Conservation (phyloP, 2,113 vertebrate species). For the Phalacrocorax pelagicus region DNA sequence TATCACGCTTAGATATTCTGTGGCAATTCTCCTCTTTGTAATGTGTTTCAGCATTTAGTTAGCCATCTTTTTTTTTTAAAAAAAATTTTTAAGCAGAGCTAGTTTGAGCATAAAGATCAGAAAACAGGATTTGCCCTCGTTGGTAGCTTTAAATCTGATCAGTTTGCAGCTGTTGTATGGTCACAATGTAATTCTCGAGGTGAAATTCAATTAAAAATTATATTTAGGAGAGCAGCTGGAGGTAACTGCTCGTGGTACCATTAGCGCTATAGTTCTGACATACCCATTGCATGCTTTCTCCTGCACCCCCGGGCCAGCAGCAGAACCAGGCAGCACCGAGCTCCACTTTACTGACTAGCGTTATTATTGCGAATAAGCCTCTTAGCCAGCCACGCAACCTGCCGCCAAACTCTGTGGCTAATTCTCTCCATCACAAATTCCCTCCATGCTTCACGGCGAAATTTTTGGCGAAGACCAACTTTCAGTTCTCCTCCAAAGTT, state of each 20-base stretch:
- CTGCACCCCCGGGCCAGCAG: not conserved
- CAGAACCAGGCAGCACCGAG: not conserved
- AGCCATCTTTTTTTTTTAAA: not conserved
- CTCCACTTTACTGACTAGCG: not conserved
- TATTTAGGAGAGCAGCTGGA: slow-evolving; percentile 40
- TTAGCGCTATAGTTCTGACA: too few species aligned
- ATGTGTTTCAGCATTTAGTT: not conserved
- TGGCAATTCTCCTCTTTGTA: not conserved
- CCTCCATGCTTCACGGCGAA: fast-evolving
- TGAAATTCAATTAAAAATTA: slow-evolving; percentile 39
- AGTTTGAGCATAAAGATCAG: slow-evolving; percentile 29
- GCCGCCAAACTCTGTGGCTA: not conserved
- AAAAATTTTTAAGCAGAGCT: not conserved
- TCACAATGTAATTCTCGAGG: not conserved
- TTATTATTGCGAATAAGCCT: slow-evolving; percentile 36
- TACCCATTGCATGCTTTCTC: not conserved
- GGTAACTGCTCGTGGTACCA: not conserved
- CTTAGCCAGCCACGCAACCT: not conserved
- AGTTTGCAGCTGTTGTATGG: slow-evolving; percentile 25
- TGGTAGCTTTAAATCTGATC: slow-evolving; percentile 43
- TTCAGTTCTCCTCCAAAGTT: fast-evolving
- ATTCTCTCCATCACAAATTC: not conserved
- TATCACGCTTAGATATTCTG: not conserved
- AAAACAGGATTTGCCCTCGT: slow-evolving; percentile 46
- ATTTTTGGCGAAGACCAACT: not conserved